Percentiles rank a stretch among this genome's conserved stretches.
Conservation (phyloP, 2,888 invertebrate genomes). For the Euzetes globulus region DNA sequence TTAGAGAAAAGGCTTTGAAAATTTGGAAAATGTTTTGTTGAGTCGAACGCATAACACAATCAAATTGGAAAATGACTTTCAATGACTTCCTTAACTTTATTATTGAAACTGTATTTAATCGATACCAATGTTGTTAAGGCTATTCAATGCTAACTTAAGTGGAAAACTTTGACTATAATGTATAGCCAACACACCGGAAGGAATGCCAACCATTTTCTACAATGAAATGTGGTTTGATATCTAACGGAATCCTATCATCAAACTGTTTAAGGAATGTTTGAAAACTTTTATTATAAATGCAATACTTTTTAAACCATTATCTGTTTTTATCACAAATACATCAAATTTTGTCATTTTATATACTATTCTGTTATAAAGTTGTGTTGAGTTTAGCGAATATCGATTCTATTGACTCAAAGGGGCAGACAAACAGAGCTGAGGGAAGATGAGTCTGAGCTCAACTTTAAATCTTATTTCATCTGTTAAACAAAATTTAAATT, state of each 20-base stretch:
- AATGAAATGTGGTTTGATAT: conserved; percentile 25
- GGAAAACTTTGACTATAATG: conserved; percentile 30
- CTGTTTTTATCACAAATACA: conserved; percentile 17
- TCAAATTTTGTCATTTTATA: not conserved
- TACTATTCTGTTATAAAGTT: too few species aligned
- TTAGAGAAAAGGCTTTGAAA: not conserved
- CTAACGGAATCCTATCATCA: conserved; percentile 27
- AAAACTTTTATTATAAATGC: conserved; percentile 24
- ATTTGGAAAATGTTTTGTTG: conserved; percentile 2
- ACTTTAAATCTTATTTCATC: conserved; percentile 2
- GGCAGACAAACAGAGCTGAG: too few species aligned
- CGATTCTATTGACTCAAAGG: too few species aligned
- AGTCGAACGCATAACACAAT: conserved; percentile 11
- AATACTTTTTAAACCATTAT: conserved; percentile 27
- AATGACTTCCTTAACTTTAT: conserved; percentile 30
- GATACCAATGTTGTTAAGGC: conserved; percentile 1
- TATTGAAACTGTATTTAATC: conserved; percentile 28
- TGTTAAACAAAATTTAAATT: conserved; percentile 7
- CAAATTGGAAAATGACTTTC: conserved; percentile 27
- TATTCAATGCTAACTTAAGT: conserved; percentile 27
- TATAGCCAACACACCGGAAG: conserved; percentile 23
- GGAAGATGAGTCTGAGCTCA: not conserved
- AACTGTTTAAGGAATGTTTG: conserved; percentile 27
- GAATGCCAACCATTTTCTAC: conserved; percentile 26
- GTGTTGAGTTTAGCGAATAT: too few species aligned